Evolutionary conservation across 2,797 vertebrate genomes (phyloP).

Genomic region (Poecile montanus): DNA sequence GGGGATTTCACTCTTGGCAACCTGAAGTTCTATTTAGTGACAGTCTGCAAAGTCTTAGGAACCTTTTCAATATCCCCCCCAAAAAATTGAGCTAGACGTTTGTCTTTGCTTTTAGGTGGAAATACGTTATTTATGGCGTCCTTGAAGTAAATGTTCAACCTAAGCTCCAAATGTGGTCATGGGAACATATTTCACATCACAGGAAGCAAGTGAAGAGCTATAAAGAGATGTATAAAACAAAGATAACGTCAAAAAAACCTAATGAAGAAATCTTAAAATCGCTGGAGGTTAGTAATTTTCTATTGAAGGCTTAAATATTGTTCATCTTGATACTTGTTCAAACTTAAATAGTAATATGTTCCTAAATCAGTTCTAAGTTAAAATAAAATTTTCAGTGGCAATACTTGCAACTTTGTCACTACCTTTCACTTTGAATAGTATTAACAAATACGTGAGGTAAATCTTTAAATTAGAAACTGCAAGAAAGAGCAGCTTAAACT

Average conservation of each 20-base stretch:
- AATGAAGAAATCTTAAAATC: constrained; percentile 78
- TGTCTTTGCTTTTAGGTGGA: constrained; percentile 84
- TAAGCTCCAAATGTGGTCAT: constrained; percentile 94
- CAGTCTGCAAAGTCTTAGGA: neutral
- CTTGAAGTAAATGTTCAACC: constrained; percentile 92
- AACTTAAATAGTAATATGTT: neutral
- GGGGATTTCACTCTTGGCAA: neutral
- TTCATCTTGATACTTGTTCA: neutral
- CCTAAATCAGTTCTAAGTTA: neutral
- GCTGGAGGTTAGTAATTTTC: constrained; percentile 82
- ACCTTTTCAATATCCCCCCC: neutral
- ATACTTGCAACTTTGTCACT: neutral
- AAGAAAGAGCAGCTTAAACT: neutral
- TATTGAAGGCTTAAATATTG: neutral
- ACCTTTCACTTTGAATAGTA: neutral
- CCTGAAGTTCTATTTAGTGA: neutral
- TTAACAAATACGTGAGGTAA: neutral
- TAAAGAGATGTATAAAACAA: constrained; percentile 89
- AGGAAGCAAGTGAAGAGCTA: constrained; percentile 86
- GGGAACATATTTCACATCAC: constrained; percentile 86
- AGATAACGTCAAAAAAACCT: constrained; percentile 91
- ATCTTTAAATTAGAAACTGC: neutral
- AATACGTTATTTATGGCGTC: constrained; percentile 85
- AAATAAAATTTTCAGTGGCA: neutral
- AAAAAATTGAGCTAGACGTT: neutral